Conservation (phyloP, 2,888 invertebrate species). For the Aspidiotus destructor region DNA sequence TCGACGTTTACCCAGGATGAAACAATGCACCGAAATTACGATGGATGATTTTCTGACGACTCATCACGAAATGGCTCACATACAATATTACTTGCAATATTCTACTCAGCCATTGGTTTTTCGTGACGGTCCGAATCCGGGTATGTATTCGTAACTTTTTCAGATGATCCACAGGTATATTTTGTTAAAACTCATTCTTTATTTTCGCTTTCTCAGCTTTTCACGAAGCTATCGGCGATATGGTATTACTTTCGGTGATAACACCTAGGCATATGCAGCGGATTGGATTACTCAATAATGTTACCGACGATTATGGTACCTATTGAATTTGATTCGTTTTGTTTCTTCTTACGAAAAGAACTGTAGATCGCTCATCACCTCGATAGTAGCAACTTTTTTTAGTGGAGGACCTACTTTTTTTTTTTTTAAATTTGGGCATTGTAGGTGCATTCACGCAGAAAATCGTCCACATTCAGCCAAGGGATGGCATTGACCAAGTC, state of each 20-base stretch:
- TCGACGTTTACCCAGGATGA: constrained; percentile 51
- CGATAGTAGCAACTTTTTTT: no score
- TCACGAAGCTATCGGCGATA: constrained; percentile 76
- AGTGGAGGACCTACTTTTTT: no score
- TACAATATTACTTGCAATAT: constrained; percentile 72
- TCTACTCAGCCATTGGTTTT: constrained; percentile 63
- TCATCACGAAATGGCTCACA: constrained; percentile 75
- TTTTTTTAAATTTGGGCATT: no score
- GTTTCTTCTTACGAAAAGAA: no score
- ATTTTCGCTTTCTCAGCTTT: constrained; percentile 52
- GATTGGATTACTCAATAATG: constrained; percentile 60
- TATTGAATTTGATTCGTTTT: background rate
- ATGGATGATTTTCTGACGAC: constrained; percentile 66
- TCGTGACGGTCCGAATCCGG: constrained; percentile 72
- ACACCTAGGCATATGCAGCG: constrained; percentile 65
- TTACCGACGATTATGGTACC: constrained; percentile 42
- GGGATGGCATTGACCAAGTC: no score
- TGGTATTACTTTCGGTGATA: constrained; percentile 63
- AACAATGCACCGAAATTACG: constrained; percentile 69
- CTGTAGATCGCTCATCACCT: no score
- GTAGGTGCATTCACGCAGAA: no score
- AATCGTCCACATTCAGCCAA: no score
- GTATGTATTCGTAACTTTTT: constrained; percentile 43
- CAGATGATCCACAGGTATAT: background rate
- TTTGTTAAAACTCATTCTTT: background rate